Base-by-base conservation (phyloP, 2,888 invertebrate genomes). In the Nematopogon swammerdamellus region DNA sequence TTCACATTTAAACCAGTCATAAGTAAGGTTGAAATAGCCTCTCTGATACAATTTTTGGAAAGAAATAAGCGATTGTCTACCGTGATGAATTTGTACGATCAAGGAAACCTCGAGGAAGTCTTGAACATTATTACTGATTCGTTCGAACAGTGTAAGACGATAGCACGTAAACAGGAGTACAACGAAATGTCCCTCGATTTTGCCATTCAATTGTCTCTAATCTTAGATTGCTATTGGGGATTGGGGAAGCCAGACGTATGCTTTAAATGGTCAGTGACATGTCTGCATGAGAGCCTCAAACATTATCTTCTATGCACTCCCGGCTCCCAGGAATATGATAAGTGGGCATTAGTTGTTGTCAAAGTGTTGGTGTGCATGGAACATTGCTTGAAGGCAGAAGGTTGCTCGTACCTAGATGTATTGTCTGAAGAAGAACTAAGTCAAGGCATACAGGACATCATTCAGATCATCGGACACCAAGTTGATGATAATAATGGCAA, bases 201-300 rank as follows among this genome's bases (percentile, higher is more conserved):
- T 68, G 81, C 83, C 55, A 81, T 81, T 3, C 79, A 85, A 53
- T 66, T 84, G 29, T 80, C 82, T 10, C 70, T 88, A 49, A 75
- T 90, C 53, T 69, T 88, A 52, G 87, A 89, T 52, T 82, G 87
- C 44, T 80, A 87, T 52, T 85, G 84, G 82, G 82, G 85, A 50
- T 65, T 86, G 36, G 75, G 82, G 50, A 81, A 84, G 56, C 71
- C 72, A 11, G 74, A 85, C 53, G 84, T 86, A 45, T 90, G 91
- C 61, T 85, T 90, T 53, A 73, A 85, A 55, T 94, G 92, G 92
- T 85, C 88, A 1, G 87, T 93, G 58, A 85, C 82, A 49, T 89
- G 88, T 59, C 72, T 92, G 18, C 82, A 89, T 62, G 92, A 92
- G 71, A 82, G 88, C 1, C 74, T 91, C 48, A 82, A 84, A 48